phyloP scores from a whole-genome alignment of 1,140 invertebrate species.

The Drosophila sturtevanti region DNA sequence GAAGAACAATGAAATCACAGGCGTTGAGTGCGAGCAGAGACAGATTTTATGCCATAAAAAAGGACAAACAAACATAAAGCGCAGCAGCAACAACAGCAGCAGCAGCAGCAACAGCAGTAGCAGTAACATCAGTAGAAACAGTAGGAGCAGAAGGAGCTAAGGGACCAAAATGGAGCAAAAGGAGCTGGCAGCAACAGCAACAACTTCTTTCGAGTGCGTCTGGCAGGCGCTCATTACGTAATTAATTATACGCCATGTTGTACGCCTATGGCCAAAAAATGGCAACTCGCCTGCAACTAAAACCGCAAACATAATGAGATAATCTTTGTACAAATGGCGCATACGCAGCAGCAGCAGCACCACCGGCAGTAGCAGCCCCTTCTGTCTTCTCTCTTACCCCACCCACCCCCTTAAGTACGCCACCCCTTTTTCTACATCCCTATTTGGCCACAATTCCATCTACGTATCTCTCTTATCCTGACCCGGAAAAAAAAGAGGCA shows the following conservation, averaged over 20 bases:
- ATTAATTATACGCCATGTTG: conserved; percentile 78
- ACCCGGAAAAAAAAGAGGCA: conserved; percentile 33
- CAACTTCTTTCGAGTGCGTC: conserved; percentile 50
- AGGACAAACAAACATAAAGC: conserved; percentile 16
- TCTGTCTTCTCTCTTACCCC: no score
- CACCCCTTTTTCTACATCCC: background rate
- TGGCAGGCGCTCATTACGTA: conserved; percentile 74
- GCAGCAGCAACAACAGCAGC: conserved; percentile 43
- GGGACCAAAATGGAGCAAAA: conserved; percentile 9
- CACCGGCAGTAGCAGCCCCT: background rate
- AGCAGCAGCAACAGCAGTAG: conserved; percentile 25
- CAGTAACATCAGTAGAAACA: conserved; percentile 13
- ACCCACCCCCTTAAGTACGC: background rate
- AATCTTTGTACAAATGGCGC: conserved; percentile 72
- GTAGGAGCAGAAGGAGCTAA: conserved; percentile 32
- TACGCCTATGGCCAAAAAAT: conserved; percentile 65
- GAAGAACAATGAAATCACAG: conserved; percentile 38
- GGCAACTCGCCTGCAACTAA: conserved; percentile 56
- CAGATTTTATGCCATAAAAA: conserved; percentile 8
- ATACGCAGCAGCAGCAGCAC: conserved; percentile 37
- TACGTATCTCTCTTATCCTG: conserved; percentile 26
- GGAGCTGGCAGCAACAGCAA: conserved; percentile 28
- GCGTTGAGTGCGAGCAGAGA: conserved; percentile 21
- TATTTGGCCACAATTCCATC: background rate
- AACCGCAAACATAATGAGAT: conserved; percentile 76